Percentiles rank a stretch among this genome's conserved stretches.
Conservation (phyloP, 2,113 vertebrate genomes). For the Elaphurus davidianus region DNA sequence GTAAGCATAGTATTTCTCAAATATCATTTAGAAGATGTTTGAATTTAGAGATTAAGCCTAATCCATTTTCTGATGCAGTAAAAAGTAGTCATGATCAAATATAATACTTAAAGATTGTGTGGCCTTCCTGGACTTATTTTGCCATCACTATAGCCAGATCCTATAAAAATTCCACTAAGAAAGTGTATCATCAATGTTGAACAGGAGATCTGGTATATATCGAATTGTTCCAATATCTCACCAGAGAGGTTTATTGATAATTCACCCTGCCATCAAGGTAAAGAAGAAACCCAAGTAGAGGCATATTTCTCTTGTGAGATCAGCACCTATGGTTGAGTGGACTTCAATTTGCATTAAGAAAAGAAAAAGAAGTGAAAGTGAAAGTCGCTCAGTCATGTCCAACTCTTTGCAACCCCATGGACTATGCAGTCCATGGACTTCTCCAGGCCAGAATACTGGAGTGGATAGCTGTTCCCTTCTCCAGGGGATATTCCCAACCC, state of each 20-base stretch:
- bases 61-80: background rate
- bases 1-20: background rate
- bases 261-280: background rate
- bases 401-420: fast-evolving
- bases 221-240: background rate
- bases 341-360: background rate
- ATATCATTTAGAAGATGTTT: background rate
- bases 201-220: background rate
- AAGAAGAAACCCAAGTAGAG: background rate
- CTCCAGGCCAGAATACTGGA: background rate
- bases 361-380: background rate
- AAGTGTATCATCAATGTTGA: background rate
- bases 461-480: background rate
- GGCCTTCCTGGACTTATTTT: background rate
- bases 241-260: background rate
- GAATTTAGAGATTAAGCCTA: background rate
- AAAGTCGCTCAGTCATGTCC: background rate
- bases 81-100: background rate
- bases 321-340: background rate
- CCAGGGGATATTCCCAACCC: background rate
- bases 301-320: background rate
- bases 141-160: background rate
- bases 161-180: background rate
- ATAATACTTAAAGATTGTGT: background rate
- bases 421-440: background rate